phyloP scores from a whole-genome alignment of 2,797 vertebrate species.

The Pseudochromis fuscus region DNA sequence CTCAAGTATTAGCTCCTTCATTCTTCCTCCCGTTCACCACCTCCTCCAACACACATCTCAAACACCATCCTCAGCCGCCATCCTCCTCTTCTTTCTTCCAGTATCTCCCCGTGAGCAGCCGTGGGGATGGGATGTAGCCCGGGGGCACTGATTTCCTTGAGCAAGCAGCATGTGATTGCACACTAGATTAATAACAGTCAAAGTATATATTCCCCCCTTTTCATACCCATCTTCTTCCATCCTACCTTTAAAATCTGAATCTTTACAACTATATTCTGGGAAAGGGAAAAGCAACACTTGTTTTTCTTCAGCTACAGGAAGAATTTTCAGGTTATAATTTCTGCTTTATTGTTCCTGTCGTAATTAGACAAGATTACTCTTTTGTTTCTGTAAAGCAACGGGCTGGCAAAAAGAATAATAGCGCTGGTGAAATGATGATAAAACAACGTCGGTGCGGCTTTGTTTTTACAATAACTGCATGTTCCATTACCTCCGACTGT shows the following conservation, averaged over 20 bases:
- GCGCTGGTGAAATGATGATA: constrained; percentile 2
- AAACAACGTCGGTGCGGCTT: constrained; percentile 10
- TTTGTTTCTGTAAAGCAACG: not conserved
- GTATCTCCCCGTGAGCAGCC: constrained; percentile 62
- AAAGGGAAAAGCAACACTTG: not conserved
- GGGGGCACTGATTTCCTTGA: constrained; percentile 74
- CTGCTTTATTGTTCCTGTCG: constrained; percentile 5
- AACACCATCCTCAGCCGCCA: constrained; percentile 11
- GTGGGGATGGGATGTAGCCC: constrained; percentile 69
- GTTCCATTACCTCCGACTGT: constrained; percentile 64
- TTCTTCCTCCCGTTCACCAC: constrained; percentile 35
- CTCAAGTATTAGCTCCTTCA: constrained; percentile 41
- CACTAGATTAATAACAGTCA: constrained; percentile 69
- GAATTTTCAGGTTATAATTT: not conserved
- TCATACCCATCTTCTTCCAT: not conserved
- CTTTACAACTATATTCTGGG: not conserved
- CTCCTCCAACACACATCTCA: too few species aligned
- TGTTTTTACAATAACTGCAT: constrained; percentile 31
- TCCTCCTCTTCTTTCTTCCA: constrained; percentile 49
- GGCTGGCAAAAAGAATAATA: not conserved
- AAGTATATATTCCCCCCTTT: constrained; percentile 41
- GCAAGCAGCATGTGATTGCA: constrained; percentile 72
- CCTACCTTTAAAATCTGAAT: constrained; percentile 35
- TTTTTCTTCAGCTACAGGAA: not conserved
- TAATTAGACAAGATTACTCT: not conserved